Conservation (phyloP, 1,140 invertebrate species). For the Arctopsyche grandis region DNA sequence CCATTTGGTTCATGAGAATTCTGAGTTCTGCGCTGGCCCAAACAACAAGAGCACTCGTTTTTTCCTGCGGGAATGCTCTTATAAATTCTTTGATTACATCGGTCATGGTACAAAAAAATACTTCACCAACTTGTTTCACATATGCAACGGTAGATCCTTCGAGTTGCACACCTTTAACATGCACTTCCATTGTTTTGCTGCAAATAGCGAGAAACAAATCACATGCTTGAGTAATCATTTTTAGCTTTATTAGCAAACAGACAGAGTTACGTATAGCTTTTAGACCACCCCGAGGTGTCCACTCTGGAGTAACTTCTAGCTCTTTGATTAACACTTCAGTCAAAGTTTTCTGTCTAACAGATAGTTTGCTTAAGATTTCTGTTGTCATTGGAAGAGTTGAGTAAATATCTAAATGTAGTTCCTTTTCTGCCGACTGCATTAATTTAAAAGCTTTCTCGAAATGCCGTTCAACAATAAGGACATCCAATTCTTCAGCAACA, state of each 20-base stretch:
- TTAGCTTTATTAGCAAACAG: slow-evolving; percentile 85
- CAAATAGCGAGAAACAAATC: slow-evolving; percentile 88
- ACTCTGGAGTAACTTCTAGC: slow-evolving; percentile 85
- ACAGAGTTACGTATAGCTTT: slow-evolving; percentile 87
- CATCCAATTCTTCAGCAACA: slow-evolving; percentile 94
- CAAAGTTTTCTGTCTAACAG: slow-evolving; percentile 79
- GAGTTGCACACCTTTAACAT: slow-evolving; percentile 85
- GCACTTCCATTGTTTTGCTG: slow-evolving; percentile 82
- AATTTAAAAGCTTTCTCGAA: slow-evolving; percentile 94
- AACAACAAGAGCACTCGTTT: slow-evolving; percentile 86
- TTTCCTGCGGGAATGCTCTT: slow-evolving; percentile 80
- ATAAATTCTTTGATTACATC: slow-evolving; percentile 90
- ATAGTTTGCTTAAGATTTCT: slow-evolving; percentile 68
- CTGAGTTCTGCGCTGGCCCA: slow-evolving; percentile 91
- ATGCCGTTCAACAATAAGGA: slow-evolving; percentile 95
- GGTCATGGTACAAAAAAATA: slow-evolving; percentile 89
- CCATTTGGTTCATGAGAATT: slow-evolving; percentile 82
- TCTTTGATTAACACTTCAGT: slow-evolving; percentile 90
- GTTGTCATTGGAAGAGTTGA: slow-evolving; percentile 59
- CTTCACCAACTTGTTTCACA: slow-evolving; percentile 83
- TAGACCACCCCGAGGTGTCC: slow-evolving; percentile 93
- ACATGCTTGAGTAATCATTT: slow-evolving; percentile 82
- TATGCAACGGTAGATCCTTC: slow-evolving; percentile 89
- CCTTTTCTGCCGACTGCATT: slow-evolving; percentile 71
- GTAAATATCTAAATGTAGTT: slow-evolving; percentile 62